Base-by-base conservation (phyloP, 2,888 invertebrate genomes). In the Ischnus inquisitorius region DNA sequence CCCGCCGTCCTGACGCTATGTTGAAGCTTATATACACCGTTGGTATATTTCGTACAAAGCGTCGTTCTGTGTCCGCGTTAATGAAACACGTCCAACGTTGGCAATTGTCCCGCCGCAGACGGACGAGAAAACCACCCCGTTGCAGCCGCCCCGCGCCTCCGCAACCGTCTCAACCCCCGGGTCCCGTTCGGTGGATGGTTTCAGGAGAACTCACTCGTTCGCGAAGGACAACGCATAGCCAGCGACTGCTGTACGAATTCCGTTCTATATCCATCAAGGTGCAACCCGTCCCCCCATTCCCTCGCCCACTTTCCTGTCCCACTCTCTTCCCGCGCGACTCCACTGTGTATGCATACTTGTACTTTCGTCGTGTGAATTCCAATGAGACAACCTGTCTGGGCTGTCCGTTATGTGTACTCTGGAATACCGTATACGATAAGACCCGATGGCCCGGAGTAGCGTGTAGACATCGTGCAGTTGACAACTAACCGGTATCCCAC, bases 61-160 rank as follows among this genome's bases (percentile, higher is more conserved):
- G 72, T 78, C 83, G 68, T 78, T 88, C 87, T 89, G 86, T 89
- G 90, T 90, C 88, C 88, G 84, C 90, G 89, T 87, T 90, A 91
- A 92, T 90, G 90, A 92, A 91, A 90, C 89, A 91, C 89, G 89
- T 91, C 90, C 89, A 87, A 86, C 83, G 87, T 89, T 88, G 89
- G 90, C 91, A 89, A 91, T 91, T 91, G 90, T 91, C 89, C 88
- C 89, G 85, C 87, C 89, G 85, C 88, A 88, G 88, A 81, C 80
- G 77, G 64, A 84, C 81, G 77, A 64, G 68, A 43, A 67, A 76
- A 67, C 25, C 39, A 28, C 46, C 69, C 57, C 39, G 22, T 54
- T 41, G 46, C 43, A 14, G 14, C 46, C 28, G 34, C n/a, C 19
- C n/a, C n/a, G n/a, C n/a, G n/a, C n/a, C n/a, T n/a, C n/a, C n/a